Evolutionary conservation across 2,797 vertebrate species (phyloP), one percentile per base, ranked within the genome.

Genomic region (Gila robusta): DNA sequence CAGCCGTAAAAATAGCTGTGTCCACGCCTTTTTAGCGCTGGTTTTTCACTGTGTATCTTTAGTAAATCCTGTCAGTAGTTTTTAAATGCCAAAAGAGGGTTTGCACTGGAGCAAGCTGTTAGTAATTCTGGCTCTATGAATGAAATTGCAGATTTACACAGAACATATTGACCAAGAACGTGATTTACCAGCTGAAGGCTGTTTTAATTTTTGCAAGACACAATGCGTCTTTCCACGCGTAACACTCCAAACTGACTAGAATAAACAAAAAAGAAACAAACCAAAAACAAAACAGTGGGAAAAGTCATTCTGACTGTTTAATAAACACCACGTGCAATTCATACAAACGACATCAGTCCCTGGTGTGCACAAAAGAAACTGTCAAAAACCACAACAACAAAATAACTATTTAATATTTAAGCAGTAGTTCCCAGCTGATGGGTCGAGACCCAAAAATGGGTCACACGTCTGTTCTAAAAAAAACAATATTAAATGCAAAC

Each of bases 361-460:
- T 41, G 35, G 47, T 59, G 66, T 78, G 49, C 49, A 44, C 44
- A 69, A 76, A 79, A 59, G 26, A 79, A 79, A n/a, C 37, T n/a
- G 9, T 77, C n/a, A 71, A 77, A 84, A 59, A 84, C 74, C 56
- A 84, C 49, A 77, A 83, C 64, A 79, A 84, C 37, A 79, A 79
- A 47, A 80, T 80, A 67, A 35, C 79, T 80, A 35, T 66, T 67
- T 67, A 67, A 66, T 80, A 80, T 80, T 79, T 85, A 85, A 79
- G 74, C 66, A 62, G 79, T 80, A 10, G 62, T 67, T 81, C 79
- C 47, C 62, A 52, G 62, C 12, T 81, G 41, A 12, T 69, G 64
- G 79, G 79, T 70, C 32, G 2, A 70, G 79, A 81, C 28, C 79
- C 7, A 23, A 52, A 81, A 54, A 81, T 49, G 56, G 54, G 37